These are phyloP conservation scores for Liodrosophila aerea DNA, from an alignment of 2,888 invertebrate genomes.

Conservation along the genomic window DNA sequence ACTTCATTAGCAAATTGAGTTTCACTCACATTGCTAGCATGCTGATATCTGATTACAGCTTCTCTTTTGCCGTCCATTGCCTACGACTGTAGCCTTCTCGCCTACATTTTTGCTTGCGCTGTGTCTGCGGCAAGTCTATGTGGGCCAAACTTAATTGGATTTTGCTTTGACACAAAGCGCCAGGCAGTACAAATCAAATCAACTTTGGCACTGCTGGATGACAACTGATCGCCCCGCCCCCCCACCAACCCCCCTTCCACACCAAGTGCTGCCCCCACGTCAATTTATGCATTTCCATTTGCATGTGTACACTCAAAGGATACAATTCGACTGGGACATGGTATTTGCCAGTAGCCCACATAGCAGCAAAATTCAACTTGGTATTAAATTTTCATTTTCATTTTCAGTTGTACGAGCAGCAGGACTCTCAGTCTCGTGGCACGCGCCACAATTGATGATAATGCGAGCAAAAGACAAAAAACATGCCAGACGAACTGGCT, in stretches of 20 bases:
- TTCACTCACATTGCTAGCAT: too few relatives aligned
- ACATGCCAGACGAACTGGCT: constrained; percentile 32
- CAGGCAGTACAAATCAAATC: constrained; percentile 18
- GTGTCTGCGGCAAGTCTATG: constrained; percentile 19
- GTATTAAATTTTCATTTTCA: constrained; percentile 46
- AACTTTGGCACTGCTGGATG: constrained; percentile 7
- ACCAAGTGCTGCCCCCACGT: neutral
- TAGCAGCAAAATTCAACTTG: constrained; percentile 33
- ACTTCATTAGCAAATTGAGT: too few relatives aligned
- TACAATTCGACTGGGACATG: neutral
- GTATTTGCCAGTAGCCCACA: constrained; percentile 16
- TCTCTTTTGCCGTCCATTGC: too few relatives aligned
- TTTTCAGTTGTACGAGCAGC: constrained; percentile 1
- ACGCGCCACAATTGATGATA: constrained; percentile 56
- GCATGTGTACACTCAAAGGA: constrained; percentile 1
- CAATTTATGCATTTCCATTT: constrained; percentile 27
- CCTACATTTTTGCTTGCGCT: neutral
- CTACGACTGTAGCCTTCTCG: too few relatives aligned
- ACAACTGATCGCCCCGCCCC: neutral
- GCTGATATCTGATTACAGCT: too few relatives aligned
- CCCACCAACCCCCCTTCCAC: neutral
- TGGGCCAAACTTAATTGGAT: constrained; percentile 61
- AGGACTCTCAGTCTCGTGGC: constrained; percentile 1
- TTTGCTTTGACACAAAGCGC: constrained; percentile 22
- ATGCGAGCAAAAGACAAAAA: constrained; percentile 17